phyloP scores from a whole-genome alignment of 2,113 vertebrate species.

The Microtus oregoni region DNA sequence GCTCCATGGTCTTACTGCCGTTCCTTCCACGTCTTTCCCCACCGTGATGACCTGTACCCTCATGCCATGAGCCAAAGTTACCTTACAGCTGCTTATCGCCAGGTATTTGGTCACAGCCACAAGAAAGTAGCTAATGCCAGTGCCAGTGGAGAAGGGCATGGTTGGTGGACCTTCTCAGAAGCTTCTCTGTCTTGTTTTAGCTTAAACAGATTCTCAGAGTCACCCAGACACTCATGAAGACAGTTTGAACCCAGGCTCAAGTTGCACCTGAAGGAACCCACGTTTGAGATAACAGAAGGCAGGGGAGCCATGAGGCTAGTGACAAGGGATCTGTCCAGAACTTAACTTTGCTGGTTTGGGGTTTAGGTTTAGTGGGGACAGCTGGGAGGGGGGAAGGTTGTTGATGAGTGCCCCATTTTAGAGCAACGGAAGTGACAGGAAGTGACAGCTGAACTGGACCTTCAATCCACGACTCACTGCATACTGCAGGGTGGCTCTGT shows the following conservation, averaged over 20 bases:
- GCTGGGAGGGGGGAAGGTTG: accelerated
- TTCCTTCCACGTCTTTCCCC: neutral
- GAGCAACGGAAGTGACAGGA: accelerated
- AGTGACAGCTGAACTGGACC: neutral
- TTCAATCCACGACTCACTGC: too few relatives aligned
- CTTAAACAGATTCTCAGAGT: accelerated
- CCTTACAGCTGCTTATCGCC: neutral
- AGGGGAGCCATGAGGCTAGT: neutral
- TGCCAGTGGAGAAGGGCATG: accelerated
- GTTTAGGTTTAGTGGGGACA: neutral
- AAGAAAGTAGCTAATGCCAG: neutral
- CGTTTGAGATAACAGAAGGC: neutral
- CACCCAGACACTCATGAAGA: accelerated
- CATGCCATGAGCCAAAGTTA: neutral
- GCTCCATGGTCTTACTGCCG: neutral
- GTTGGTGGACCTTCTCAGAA: accelerated
- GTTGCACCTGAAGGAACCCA: neutral
- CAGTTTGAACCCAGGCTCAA: accelerated
- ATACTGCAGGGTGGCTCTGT: accelerated
- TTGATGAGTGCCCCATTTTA: accelerated
- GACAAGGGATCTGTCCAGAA: accelerated
- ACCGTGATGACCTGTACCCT: neutral
- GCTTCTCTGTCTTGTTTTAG: neutral
- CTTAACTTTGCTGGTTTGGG: neutral
- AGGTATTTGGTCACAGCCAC: neutral